Evolutionary conservation across 1,140 invertebrate species (phyloP).

Genomic region (Drosophila funebris): DNA sequence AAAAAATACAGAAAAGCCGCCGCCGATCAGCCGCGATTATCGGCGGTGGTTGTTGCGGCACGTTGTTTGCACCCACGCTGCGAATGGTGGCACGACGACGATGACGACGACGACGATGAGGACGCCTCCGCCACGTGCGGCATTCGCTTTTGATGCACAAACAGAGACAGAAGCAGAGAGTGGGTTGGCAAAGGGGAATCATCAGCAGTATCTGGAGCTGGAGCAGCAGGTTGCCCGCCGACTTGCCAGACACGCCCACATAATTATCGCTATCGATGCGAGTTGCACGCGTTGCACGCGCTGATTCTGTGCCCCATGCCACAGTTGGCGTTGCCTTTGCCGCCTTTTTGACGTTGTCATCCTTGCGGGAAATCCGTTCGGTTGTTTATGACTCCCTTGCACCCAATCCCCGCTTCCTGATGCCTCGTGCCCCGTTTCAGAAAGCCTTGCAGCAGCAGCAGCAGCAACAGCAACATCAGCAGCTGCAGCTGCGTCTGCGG

Average conservation of each 20-base stretch:
- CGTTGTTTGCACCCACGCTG: slow-evolving; percentile 52
- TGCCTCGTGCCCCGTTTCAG: background rate
- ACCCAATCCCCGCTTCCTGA: background rate
- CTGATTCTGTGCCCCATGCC: background rate
- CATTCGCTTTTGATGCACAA: slow-evolving; percentile 59
- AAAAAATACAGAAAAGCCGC: slow-evolving; percentile 53
- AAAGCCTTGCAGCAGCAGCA: slow-evolving; percentile 2
- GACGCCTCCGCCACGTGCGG: slow-evolving; percentile 64
- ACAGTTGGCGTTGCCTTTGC: slow-evolving; percentile 8
- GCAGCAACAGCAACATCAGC: too few relatives aligned
- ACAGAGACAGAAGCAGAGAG: background rate
- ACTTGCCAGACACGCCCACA: slow-evolving; percentile 57
- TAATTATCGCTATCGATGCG: slow-evolving; percentile 70
- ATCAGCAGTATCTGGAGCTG: too few relatives aligned
- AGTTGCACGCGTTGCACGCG: slow-evolving; percentile 47
- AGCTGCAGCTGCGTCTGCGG: too few relatives aligned
- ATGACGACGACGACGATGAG: slow-evolving; percentile 9
- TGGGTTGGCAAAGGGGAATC: background rate
- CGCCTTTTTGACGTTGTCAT: slow-evolving; percentile 36
- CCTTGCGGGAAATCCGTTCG: slow-evolving; percentile 42
- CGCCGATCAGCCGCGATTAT: slow-evolving; percentile 72
- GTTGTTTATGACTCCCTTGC: slow-evolving; percentile 41
- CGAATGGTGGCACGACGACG: too few relatives aligned
- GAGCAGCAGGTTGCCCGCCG: slow-evolving; percentile 34
- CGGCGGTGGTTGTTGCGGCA: slow-evolving; percentile 43